A percentile compares a stretch with the other conserved stretches of the same genome.
Conservation (phyloP, 53 echinoderm and acorn worm genomes). For the Henricia sp. region DNA sequence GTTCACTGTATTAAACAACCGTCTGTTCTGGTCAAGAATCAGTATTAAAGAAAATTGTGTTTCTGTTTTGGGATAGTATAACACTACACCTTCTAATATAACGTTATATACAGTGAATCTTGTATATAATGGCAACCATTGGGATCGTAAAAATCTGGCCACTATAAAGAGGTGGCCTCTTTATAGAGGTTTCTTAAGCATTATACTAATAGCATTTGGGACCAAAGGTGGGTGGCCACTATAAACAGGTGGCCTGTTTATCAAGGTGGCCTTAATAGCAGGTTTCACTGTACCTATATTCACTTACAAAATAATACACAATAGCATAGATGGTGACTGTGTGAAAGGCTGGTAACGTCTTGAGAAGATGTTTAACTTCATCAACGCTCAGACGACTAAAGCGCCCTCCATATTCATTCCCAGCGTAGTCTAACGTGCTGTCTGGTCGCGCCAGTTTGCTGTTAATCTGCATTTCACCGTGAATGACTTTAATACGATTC, state of each 20-base stretch:
- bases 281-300: not conserved
- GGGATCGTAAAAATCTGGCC: too few species aligned
- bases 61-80: too few species aligned
- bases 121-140: not conserved
- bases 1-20: too few species aligned
- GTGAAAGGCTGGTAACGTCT: constrained; percentile 76
- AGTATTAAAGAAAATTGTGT: too few species aligned
- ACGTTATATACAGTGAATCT: not conserved
- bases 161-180: too few species aligned
- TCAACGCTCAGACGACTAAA: constrained; percentile 49
- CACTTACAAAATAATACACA: constrained; percentile 77
- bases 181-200: too few species aligned
- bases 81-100: too few species aligned
- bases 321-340: constrained; percentile 81
- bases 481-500: constrained; percentile 27
- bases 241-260: too few species aligned
- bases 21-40: too few species aligned
- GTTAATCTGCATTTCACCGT: not conserved
- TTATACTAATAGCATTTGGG: too few species aligned
- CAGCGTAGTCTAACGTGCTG: constrained; percentile 68
- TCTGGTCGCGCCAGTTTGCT: constrained; percentile 36
- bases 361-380: constrained; percentile 67
- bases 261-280: too few species aligned
- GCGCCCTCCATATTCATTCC: constrained; percentile 59
- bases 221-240: too few species aligned